Conservation (phyloP, 2,888 invertebrate genomes). For the Deilephila porcellus region DNA sequence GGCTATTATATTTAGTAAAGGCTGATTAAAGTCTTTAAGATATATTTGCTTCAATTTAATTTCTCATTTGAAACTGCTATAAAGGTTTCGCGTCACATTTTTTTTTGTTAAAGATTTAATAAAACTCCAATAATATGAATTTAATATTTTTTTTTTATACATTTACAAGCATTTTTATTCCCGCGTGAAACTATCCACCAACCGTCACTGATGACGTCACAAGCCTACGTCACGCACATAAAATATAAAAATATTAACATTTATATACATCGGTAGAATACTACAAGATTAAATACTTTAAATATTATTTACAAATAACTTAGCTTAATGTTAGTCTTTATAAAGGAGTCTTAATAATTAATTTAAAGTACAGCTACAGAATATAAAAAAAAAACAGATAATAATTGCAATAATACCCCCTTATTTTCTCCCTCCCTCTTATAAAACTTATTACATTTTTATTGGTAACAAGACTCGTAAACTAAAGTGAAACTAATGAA, state of each 20-base stretch:
- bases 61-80: not conserved
- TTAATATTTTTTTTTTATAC: slow-evolving; percentile 38
- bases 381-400: slow-evolving; percentile 2
- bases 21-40: not conserved
- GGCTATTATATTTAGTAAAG: too few species aligned
- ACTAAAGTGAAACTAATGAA: not conserved
- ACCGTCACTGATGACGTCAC: slow-evolving; percentile 15
- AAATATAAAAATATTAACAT: slow-evolving; percentile 25
- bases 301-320: slow-evolving; percentile 27
- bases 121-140: slow-evolving; percentile 25
- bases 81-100: too few species aligned
- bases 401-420: not conserved
- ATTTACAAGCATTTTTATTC: slow-evolving; percentile 36
- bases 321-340: slow-evolving; percentile 30
- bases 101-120: not conserved
- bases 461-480: slow-evolving; percentile 19
- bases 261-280: slow-evolving; percentile 17
- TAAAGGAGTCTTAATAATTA: slow-evolving; percentile 20
- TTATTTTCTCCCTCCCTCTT: not conserved
- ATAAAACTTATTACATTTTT: not conserved
- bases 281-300: slow-evolving; percentile 22
- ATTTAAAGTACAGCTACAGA: not conserved
- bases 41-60: too few species aligned
- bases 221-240: not conserved
- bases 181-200: not conserved